Conservation (phyloP, 2,888 invertebrate species). For the Leuctra nigra region DNA sequence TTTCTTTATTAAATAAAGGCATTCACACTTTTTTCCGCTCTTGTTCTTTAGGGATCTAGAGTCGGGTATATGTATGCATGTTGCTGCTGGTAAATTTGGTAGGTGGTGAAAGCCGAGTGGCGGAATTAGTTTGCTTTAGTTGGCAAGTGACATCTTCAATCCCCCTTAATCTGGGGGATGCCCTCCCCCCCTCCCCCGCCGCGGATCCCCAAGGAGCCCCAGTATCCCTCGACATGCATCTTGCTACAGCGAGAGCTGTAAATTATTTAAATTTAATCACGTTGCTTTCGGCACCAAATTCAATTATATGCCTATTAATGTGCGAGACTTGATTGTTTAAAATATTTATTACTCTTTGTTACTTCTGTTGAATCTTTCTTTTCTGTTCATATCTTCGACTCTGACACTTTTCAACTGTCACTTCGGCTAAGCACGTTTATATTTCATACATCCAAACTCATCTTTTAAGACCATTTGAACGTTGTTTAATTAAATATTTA, state of each 20-base stretch:
- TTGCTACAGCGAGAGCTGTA: slow-evolving; percentile 29
- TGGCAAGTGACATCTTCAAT: slow-evolving; percentile 23
- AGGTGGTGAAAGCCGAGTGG: slow-evolving; percentile 11
- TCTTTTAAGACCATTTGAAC: no score
- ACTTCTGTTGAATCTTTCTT: slow-evolving; percentile 24
- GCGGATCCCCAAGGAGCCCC: slow-evolving; percentile 19
- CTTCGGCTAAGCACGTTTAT: background rate
- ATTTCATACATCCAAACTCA: no score
- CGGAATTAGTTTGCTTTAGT: slow-evolving; percentile 16
- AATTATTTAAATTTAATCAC: slow-evolving; percentile 44
- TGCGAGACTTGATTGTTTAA: slow-evolving; percentile 35
- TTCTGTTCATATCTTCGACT: slow-evolving; percentile 14
- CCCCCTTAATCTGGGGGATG: slow-evolving; percentile 7
- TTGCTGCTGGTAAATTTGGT: slow-evolving; percentile 8
- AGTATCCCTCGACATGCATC: slow-evolving; percentile 25
- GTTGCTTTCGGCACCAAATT: slow-evolving; percentile 39
- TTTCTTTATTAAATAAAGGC: slow-evolving; percentile 25
- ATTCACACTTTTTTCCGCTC: slow-evolving; percentile 19
- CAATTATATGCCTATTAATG: slow-evolving; percentile 39
- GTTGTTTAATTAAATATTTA: no score
- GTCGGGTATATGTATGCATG: background rate
- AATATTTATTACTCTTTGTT: slow-evolving; percentile 33
- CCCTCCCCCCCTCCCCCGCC: slow-evolving; percentile 17
- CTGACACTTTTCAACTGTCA: background rate
- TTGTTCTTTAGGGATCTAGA: slow-evolving; percentile 7